Evolutionary conservation across 2,113 vertebrate species (phyloP).

Genomic region (Isurus oxyrinchus): DNA sequence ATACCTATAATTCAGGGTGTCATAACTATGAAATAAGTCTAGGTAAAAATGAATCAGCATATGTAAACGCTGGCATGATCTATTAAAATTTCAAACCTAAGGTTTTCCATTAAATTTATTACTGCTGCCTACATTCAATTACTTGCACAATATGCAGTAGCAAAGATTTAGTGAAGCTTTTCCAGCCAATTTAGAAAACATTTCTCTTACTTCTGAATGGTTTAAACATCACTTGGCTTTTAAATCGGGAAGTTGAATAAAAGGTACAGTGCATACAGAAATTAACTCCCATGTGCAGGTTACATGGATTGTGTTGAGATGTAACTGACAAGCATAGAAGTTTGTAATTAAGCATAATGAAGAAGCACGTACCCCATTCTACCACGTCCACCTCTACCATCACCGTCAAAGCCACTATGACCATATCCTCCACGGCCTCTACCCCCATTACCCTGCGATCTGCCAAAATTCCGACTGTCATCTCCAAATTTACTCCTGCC

Average conservation of each 20-base stretch:
- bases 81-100: not conserved
- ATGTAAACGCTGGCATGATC: not conserved
- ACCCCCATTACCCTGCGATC: conserved; percentile 60
- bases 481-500: conserved; percentile 55
- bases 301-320: not conserved
- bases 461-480: conserved; percentile 53
- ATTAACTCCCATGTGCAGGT: not conserved
- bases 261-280: not conserved
- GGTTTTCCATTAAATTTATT: not conserved
- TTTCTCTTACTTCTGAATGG: not conserved
- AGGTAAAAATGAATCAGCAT: not conserved
- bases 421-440: conserved; percentile 58
- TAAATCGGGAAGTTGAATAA: not conserved
- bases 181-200: not conserved
- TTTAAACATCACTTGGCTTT: not conserved
- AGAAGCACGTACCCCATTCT: conserved; percentile 71
- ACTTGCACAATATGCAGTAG: not conserved
- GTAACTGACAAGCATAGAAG: conserved; percentile 20
- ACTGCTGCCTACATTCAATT: not conserved
- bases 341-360: conserved; percentile 58
- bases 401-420: conserved; percentile 50
- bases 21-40: not conserved
- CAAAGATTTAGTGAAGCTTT: not conserved
- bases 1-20: not conserved
- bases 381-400: conserved; percentile 55